A percentile compares a stretch with the other conserved stretches of the same genome.
Evolutionary conservation across 2,113 vertebrate genomes (phyloP).

Genomic region (Clarias magur): DNA sequence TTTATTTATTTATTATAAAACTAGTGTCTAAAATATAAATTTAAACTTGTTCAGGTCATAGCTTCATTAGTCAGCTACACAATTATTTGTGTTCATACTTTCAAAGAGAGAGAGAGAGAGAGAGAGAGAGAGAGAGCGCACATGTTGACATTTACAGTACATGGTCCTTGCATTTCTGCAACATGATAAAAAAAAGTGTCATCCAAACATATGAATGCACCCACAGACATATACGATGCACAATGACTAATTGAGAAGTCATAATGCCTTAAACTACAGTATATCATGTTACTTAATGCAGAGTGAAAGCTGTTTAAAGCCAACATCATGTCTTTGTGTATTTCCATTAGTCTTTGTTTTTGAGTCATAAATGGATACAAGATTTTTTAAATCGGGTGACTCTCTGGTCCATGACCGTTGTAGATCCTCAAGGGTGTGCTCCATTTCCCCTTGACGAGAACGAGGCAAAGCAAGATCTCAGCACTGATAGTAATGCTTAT

Average conservation of each 20-base stretch:
- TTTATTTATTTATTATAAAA: too few species aligned
- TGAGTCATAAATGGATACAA: background rate
- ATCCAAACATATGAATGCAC: background rate
- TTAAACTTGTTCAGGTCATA: too few species aligned
- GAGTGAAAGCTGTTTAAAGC: background rate
- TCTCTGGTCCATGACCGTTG: background rate
- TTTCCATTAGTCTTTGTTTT: background rate
- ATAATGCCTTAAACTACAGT: background rate
- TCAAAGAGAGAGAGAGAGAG: background rate
- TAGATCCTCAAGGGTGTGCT: background rate
- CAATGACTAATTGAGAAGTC: slow-evolving; percentile 1
- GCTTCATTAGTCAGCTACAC: too few species aligned
- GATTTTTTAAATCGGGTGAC: background rate
- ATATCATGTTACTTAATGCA: background rate
- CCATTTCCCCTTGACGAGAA: background rate
- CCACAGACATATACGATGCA: background rate
- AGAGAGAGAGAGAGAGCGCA: background rate
- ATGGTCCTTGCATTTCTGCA: background rate
- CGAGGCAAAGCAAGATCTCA: background rate
- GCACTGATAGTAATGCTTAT: slow-evolving; percentile 25
- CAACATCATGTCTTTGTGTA: background rate
- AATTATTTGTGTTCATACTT: too few species aligned
- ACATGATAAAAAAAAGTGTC: background rate
- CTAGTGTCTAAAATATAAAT: too few species aligned
- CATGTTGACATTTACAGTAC: background rate